A percentile compares a stretch with the other conserved stretches of the same genome.
phyloP scores from a whole-genome alignment of 2,797 vertebrate species.

The Pantherophis vulpinus region DNA sequence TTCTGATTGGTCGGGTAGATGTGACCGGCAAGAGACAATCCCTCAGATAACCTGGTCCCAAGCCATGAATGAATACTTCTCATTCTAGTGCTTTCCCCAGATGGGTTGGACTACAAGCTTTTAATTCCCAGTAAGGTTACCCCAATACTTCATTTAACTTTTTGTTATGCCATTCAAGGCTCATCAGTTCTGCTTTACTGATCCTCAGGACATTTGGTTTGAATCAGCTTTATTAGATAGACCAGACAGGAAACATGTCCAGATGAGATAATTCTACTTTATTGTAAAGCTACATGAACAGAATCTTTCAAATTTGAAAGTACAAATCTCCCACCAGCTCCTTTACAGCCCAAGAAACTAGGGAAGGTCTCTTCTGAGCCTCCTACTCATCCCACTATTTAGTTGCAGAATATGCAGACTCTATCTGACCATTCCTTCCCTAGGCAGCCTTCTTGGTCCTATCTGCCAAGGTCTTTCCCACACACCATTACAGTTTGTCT shows the following conservation, averaged over 20 bases:
- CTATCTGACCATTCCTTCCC: not conserved
- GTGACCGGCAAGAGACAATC: no score
- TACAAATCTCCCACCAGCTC: not conserved
- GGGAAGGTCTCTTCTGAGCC: not conserved
- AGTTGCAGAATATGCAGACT: not conserved
- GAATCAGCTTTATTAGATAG: not conserved
- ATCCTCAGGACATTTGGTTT: not conserved
- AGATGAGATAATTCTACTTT: no score
- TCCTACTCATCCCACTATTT: not conserved
- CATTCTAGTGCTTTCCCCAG: not conserved
- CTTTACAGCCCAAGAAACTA: not conserved
- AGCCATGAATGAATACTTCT: not conserved
- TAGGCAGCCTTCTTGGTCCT: no score
- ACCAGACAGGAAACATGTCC: no score
- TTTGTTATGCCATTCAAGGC: not conserved
- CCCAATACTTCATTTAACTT: not conserved
- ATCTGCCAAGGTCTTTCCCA: not conserved
- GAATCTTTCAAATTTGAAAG: not conserved
- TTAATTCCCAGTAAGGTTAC: not conserved
- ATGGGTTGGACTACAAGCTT: not conserved
- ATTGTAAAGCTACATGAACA: not conserved
- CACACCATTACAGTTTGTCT: not conserved
- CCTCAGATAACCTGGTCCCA: no score
- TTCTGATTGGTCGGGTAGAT: no score
- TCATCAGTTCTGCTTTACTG: not conserved